A percentile compares a stretch with the other conserved stretches of the same genome.
Conservation (phyloP, 2,797 vertebrate genomes). For the Melanotaenia boesemani region DNA sequence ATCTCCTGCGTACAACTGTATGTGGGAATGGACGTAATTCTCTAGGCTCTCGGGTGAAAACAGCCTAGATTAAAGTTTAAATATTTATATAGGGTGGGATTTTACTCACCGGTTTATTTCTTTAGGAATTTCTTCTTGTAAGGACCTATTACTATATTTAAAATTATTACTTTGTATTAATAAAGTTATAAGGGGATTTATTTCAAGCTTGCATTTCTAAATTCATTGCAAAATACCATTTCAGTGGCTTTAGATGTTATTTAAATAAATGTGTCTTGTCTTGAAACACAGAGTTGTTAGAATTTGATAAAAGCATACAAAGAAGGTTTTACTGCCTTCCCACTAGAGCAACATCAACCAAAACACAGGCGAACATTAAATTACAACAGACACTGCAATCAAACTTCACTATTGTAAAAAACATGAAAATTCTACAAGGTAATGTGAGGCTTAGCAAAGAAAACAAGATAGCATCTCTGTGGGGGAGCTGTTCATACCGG, state of each 20-base stretch:
- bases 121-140: neutral
- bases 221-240: neutral
- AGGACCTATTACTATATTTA: neutral
- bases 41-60: neutral
- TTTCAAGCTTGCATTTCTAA: neutral
- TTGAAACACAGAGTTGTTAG: conserved; percentile 27
- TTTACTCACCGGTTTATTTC: neutral
- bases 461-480: neutral
- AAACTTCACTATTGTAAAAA: conserved; percentile 20
- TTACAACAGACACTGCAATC: conserved; percentile 21
- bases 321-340: conserved; percentile 23
- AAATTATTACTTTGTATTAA: neutral
- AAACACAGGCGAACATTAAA: conserved; percentile 38
- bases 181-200: neutral
- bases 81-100: neutral
- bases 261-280: conserved; percentile 49
- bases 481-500: neutral
- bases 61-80: neutral
- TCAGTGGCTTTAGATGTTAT: conserved; percentile 30
- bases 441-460: neutral
- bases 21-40: neutral
- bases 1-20: neutral
- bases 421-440: conserved; percentile 17
- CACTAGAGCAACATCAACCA: conserved; percentile 5
- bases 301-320: conserved; percentile 40